These are phyloP conservation scores for Nephrotoma appendiculata DNA, from an alignment of 2,888 invertebrate genomes.

Conservation along the genomic window DNA sequence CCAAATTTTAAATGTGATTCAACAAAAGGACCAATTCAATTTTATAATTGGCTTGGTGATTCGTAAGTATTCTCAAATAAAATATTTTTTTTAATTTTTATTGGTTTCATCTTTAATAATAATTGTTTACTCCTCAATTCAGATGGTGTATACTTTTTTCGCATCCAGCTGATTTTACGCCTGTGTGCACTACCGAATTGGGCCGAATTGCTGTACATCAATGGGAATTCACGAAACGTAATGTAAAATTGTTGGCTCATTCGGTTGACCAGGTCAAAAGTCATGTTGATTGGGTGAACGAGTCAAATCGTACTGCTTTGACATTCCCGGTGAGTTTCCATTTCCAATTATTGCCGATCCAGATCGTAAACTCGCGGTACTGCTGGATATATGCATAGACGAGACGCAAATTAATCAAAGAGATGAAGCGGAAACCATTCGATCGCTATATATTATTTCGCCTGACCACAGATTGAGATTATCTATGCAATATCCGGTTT, in stretches of 20 bases:
- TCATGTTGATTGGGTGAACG: conserved; percentile 66
- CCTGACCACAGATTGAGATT: conserved; percentile 65
- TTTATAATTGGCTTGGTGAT: conserved; percentile 64
- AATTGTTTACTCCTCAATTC: conserved; percentile 14
- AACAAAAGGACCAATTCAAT: conserved; percentile 55
- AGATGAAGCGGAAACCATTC: conserved; percentile 52
- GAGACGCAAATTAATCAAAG: conserved; percentile 50
- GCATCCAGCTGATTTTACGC: conserved; percentile 80
- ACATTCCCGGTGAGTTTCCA: conserved; percentile 57
- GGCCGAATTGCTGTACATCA: conserved; percentile 56
- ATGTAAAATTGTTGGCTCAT: conserved; percentile 62
- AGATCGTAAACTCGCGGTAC: conserved; percentile 50
- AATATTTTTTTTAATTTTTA: too few relatives aligned
- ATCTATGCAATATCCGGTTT: conserved; percentile 71
- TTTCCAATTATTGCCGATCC: conserved; percentile 77
- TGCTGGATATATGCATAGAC: conserved; percentile 68
- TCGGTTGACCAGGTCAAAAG: conserved; percentile 61
- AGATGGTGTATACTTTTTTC: conserved; percentile 82
- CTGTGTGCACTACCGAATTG: conserved; percentile 80
- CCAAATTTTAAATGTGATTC: conserved; percentile 64
- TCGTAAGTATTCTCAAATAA: conserved; percentile 40
- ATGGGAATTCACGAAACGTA: conserved; percentile 52
- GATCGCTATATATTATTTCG: conserved; percentile 66
- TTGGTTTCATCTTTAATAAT: not conserved
- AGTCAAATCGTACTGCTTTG: conserved; percentile 55